Base-by-base conservation (phyloP, 2,113 vertebrate genomes). In the Campylomormyrus tamandua region DNA sequence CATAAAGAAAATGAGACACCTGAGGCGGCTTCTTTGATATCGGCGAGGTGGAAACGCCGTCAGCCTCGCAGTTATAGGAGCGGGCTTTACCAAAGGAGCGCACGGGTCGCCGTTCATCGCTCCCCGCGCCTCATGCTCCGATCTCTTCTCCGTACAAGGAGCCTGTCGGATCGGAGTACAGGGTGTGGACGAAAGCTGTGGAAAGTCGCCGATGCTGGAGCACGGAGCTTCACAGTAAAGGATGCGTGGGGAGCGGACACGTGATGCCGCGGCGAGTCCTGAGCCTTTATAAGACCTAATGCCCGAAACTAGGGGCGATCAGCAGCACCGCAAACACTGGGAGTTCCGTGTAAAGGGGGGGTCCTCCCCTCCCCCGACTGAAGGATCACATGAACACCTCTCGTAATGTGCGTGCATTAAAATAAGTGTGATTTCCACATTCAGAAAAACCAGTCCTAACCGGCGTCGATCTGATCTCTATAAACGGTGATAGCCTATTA, bases 21-120 rank as follows among this genome's bases (percentile, higher is more conserved):
- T 89, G 89, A 84, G 58, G 83, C 42, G n/a, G 39, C 52, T 52
- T 90, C 53, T 66, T 10, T 13, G 89, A 70, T 90, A 49, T 85
- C 89, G 66, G 74, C 52, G 15, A 27, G 77, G 52, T 45, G 46
- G 50, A 62, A 84, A 19, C 5, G 13, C 35, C 31, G 77, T 13
- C 21, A 58, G 39, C 31, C 15, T 83, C 19, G 8, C 80, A 45
- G 80, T 2, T 66, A 56, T 2, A 48, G 45, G 42, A 83, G 80
- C 80, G 80, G 46, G 27, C 27, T 70, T 31, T 70, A 70, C 10
- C 9, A 70, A 70, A 70, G 10, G 27, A 70, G n/a, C 62, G 62
- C 62, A 31, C 62, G 62, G 27, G 3, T 70, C 10, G 62, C 27
- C 27, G 62, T 70, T 31, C 62, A 27, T 10, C n/a, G 62, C 24